These are phyloP conservation scores for Artemia sinica DNA, from an alignment of 2,888 invertebrate genomes.

Conservation along the genomic window DNA sequence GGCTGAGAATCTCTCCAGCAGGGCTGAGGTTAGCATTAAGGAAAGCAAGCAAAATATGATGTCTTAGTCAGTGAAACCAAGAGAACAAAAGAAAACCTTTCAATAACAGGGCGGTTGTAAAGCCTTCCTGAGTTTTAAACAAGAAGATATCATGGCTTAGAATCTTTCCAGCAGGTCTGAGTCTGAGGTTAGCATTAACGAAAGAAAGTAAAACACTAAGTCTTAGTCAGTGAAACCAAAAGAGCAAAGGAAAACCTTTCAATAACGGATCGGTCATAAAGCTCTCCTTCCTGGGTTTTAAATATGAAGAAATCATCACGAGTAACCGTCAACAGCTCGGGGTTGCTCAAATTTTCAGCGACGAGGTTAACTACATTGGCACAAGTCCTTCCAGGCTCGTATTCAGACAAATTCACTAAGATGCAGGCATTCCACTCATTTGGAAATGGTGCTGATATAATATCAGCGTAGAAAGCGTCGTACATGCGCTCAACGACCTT, in stretches of 20 bases:
- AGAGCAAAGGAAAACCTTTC: slow-evolving; percentile 24
- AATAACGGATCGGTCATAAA: slow-evolving; percentile 74
- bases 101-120: too few relatives aligned
- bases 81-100: too few relatives aligned
- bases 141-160: too few relatives aligned
- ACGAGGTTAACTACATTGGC: slow-evolving; percentile 42
- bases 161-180: neutral
- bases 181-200: neutral
- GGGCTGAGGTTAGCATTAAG: too few relatives aligned
- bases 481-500: slow-evolving; percentile 16
- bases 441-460: slow-evolving; percentile 5
- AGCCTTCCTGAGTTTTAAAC: too few relatives aligned
- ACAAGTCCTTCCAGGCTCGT: neutral
- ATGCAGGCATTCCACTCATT: neutral
- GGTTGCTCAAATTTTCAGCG: slow-evolving; percentile 43
- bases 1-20: too few relatives aligned
- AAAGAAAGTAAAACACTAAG: too few relatives aligned
- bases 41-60: too few relatives aligned
- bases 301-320: slow-evolving; percentile 62
- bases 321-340: slow-evolving; percentile 49
- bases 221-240: neutral
- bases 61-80: too few relatives aligned
- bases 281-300: slow-evolving; percentile 67
- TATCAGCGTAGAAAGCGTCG: slow-evolving; percentile 16
- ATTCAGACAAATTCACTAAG: neutral